Base-by-base conservation (phyloP, 1,140 invertebrate genomes). In the Aphelenchoides besseyi region DNA sequence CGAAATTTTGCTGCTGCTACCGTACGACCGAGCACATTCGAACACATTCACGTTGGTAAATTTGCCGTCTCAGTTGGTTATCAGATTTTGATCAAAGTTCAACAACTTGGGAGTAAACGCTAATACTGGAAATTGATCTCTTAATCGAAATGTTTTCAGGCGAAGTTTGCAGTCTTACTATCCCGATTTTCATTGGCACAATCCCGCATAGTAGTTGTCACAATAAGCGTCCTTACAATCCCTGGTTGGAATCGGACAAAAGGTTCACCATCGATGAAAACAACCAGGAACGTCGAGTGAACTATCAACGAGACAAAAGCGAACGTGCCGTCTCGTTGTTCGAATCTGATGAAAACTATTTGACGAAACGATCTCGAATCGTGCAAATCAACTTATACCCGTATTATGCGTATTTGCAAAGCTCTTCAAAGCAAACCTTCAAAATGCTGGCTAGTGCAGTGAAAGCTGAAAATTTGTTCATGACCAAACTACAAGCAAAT, bases 361-460 rank as follows among this genome's bases (percentile, higher is more conserved):
- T 32, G 3, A 62, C 37, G 3, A 64, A 2, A 30, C 3, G 3
- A 30, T 16, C 9, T 29, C 5, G 5, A 63, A 63, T 29, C 3
- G 3, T 63, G 5, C 8, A 35, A 8, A 41, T 8, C 3, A 35
- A 3, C 23, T 5, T 63, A 36, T 70, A 63, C 35, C 69, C 62
- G 2, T 70, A 69, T 53, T 70, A 41, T 30, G 23, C 61, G 16
- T 23, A 70, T 35, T 37, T 70, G 29, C 30, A 26, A 28, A 70
- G 62, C 16, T 70, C 69, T 18, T 69, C 69, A 62, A 70, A 70
- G 37, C 69, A 70, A 67, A 52, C 37, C 41, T 30, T 70, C 23
- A 33, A 68, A 18, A 68, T 67, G 29, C 35, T 70, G 30, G 69
- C 69, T 1, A 70, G 28, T 48, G 54, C 69, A 1, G 52, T 70